These are phyloP conservation scores for Disparrhopalites patrizii DNA, from an alignment of 2,888 invertebrate genomes.

Conservation along the genomic window DNA sequence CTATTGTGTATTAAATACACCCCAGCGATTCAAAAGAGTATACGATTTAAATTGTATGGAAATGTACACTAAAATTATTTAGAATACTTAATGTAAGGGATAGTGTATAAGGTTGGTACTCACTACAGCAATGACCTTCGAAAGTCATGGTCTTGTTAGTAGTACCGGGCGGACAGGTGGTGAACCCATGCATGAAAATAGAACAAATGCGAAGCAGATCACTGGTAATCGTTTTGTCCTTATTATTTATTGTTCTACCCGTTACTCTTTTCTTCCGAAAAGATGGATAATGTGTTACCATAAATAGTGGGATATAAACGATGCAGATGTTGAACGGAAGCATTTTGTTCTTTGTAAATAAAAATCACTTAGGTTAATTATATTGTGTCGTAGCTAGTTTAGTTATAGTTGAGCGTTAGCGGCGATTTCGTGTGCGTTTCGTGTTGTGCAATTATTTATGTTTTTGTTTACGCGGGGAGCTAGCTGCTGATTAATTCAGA, in stretches of 20 bases:
- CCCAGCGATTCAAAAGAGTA: neutral
- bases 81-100: slow-evolving; percentile 8
- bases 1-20: no score
- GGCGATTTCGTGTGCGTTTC: no score
- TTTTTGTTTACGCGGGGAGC: no score
- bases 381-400: no score
- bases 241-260: no score
- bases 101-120: slow-evolving; percentile 4
- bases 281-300: no score
- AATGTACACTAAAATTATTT: neutral
- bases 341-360: slow-evolving; percentile 35
- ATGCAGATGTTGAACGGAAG: slow-evolving; percentile 12
- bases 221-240: slow-evolving; percentile 1
- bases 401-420: no score
- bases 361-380: slow-evolving; percentile 18
- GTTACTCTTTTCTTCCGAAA: no score
- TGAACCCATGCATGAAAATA: slow-evolving; percentile 39
- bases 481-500: no score
- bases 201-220: slow-evolving; percentile 18
- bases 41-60: neutral
- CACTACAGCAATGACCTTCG: no score
- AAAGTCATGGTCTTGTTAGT: no score
- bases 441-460: no score
- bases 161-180: slow-evolving; percentile 31
- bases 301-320: neutral